These are phyloP conservation scores for Pygathrix nemaeus DNA, from an alignment of 2,113 vertebrate species.

Conservation along the genomic window DNA sequence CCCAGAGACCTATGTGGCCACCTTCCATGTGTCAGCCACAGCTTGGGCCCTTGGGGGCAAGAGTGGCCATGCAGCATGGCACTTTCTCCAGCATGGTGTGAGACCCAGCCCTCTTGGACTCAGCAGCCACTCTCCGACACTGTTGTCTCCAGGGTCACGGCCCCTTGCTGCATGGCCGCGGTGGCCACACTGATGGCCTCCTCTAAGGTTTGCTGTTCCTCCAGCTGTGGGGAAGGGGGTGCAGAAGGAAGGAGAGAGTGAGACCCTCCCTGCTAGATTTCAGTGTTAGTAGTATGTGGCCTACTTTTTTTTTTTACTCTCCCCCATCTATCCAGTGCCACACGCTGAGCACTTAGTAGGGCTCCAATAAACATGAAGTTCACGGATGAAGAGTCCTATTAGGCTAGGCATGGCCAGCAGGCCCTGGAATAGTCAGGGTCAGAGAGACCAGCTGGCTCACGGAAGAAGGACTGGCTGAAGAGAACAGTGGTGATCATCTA, in stretches of 20 bases:
- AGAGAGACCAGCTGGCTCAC: background rate
- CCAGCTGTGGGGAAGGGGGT: slow-evolving; percentile 76
- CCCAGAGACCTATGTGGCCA: slow-evolving; percentile 13
- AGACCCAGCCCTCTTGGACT: slow-evolving; percentile 19
- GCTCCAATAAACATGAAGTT: background rate
- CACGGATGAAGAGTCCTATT: background rate
- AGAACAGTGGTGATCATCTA: background rate
- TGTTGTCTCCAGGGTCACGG: slow-evolving; percentile 60
- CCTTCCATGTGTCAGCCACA: background rate
- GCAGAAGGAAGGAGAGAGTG: background rate
- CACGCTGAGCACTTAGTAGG: background rate
- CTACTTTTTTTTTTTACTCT: background rate
- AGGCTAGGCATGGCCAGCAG: background rate
- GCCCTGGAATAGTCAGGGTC: background rate
- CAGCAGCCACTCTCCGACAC: slow-evolving; percentile 77
- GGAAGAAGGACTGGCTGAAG: background rate
- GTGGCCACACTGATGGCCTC: slow-evolving; percentile 85
- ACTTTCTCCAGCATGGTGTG: background rate
- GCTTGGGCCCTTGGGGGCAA: slow-evolving; percentile 12
- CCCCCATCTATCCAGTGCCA: background rate
- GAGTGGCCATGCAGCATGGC: background rate
- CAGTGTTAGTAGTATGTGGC: no score
- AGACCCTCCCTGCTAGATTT: background rate
- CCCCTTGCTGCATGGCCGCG: slow-evolving; percentile 82
- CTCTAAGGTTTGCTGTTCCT: slow-evolving; percentile 88